Evolutionary conservation across 2,797 vertebrate genomes (phyloP), one percentile per base, ranked within the genome.

Genomic region (Melanotaenia maccullochi): DNA sequence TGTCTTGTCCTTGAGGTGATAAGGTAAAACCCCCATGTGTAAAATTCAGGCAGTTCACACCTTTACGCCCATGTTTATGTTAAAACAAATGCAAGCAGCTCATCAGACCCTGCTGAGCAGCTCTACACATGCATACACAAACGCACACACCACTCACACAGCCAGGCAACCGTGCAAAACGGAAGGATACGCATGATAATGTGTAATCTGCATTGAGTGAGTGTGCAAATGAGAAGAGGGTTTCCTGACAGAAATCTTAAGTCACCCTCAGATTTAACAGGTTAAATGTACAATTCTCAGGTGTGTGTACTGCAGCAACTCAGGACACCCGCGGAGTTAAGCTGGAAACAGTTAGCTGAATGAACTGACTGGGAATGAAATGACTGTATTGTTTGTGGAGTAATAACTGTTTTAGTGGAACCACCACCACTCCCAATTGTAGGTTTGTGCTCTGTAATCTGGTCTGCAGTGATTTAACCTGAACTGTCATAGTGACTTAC

Each of bases 361-460:
- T 1, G 22, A 40, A 36, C 18, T 0, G 18, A 36, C 56, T 32
- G 24, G 32, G 67, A 64, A 75, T 71, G 57, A 78, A 74, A 66
- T 74, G 64, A 79, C 16, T 61, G 72, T n/a, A 77, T 87, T 83
- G 86, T 86, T 35, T 74, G 67, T 35, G 47, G 13, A 22, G 6
- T 89, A 88, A 92, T 90, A 56, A 90, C 69, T 90, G 81, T 87
- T 90, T 90, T 73, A 82, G 38, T 71, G 73, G 28, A 47, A 24
- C 55, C 6, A 0, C 22, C 60, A 20, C 64, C 36, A 44, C 20
- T 71, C 35, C 16, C 5, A 82, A 89, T 87, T 85, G 62, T 3
- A 88, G 84, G 85, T 72, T 86, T 60, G 59, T 9, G 60, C 68
- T 36, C 83, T 85, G 81, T 83, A 87, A 89, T 87, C 78, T 76